Conservation (phyloP, 1,140 invertebrate genomes). For the Bombus sibiricus region DNA sequence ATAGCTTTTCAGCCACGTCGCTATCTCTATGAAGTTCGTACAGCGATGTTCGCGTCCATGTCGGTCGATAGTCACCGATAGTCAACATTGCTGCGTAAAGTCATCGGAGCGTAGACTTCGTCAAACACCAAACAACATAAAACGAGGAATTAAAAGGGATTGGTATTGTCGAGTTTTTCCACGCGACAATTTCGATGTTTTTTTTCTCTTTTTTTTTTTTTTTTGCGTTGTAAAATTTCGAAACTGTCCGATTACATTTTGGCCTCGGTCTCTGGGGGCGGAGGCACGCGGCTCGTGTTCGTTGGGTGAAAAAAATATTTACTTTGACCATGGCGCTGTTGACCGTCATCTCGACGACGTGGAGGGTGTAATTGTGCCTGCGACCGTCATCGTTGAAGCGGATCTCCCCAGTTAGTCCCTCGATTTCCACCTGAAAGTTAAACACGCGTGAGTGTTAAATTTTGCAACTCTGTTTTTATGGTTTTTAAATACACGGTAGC, state of each 20-base stretch:
- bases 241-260: conserved; percentile 18
- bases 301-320: conserved; percentile 63
- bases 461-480: background rate
- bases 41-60: background rate
- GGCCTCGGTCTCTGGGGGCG: background rate
- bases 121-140: background rate
- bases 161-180: background rate
- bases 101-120: background rate
- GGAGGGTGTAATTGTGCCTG: conserved; percentile 94
- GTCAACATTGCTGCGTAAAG: background rate
- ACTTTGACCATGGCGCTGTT: conserved; percentile 94
- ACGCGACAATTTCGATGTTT: background rate
- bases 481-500: background rate
- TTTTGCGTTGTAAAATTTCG: background rate
- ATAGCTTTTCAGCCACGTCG: background rate
- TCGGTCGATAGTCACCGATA: background rate
- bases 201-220: background rate
- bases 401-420: conserved; percentile 95
- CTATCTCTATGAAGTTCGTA: background rate
- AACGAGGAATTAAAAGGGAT: background rate
- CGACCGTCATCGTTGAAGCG: conserved; percentile 93
- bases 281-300: background rate
- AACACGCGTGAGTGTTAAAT: background rate
- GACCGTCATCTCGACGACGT: conserved; percentile 96
- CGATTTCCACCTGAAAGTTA: conserved; percentile 90